Conservation (phyloP, 92 coral and sea anemone genomes). For the Pocillopora meandrina region DNA sequence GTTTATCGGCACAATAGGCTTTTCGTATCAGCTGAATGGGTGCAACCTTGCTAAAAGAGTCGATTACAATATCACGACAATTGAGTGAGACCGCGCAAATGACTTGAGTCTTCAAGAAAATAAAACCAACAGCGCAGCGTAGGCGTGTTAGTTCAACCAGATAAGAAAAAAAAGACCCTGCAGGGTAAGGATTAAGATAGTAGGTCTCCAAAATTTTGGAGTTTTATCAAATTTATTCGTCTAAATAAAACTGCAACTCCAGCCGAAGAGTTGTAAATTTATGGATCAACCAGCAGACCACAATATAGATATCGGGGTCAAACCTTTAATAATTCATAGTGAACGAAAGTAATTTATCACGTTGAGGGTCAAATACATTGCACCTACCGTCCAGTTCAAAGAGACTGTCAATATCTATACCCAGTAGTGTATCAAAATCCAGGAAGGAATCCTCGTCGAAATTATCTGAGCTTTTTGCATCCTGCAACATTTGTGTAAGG, state of each 20-base stretch:
- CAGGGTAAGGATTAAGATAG: too few relatives aligned
- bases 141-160: background rate
- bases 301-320: background rate
- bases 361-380: background rate
- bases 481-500: slow-evolving; percentile 49
- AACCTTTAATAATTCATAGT: background rate
- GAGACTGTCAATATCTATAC: slow-evolving; percentile 53
- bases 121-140: background rate
- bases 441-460: slow-evolving; percentile 9
- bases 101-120: background rate
- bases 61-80: background rate
- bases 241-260: background rate
- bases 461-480: slow-evolving; percentile 13
- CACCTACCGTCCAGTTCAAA: slow-evolving; percentile 50
- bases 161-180: background rate
- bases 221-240: background rate
- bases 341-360: background rate
- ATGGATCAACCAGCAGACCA: background rate
- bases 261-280: background rate
- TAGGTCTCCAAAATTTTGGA: background rate
- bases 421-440: slow-evolving; percentile 51
- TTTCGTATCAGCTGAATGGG: background rate
- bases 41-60: background rate
- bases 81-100: background rate
- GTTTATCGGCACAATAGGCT: background rate